Evolutionary conservation across 1,140 invertebrate species (phyloP), one percentile per base, ranked within the genome.

Genomic region (Aleiodes sp.): DNA sequence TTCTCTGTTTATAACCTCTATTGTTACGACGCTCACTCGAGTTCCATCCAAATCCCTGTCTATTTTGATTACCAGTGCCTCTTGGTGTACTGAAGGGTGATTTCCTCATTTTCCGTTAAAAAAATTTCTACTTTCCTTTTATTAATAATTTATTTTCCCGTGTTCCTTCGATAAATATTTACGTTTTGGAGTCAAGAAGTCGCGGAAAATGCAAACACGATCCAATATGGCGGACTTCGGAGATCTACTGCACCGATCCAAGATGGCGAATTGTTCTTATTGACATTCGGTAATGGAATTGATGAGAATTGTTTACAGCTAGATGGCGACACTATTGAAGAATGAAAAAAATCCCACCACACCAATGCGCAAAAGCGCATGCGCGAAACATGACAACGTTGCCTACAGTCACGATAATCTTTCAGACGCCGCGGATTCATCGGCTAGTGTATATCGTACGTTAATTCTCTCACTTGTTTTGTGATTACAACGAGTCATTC

Each of bases 31-130:
- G 60, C 0, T 72, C 72, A 19, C 63, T 26, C 1, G 66, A 70
- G 3, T 67, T 76, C 72, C 73, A 76, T 21, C 68, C 70, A n/a
- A 70, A 71, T 59, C 35, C 52, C 16, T 60, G 46, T 1, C 28
- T 59, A 4, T 3, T 59, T 14, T 12, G 10, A 1, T 60, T 46
- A 2, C 35, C 56, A 43, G 63, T 74, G 4, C 72, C 65, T n/a
- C 68, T 60, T 24, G 75, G 73, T 14, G 73, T 76, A 70, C 75
- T 81, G 52, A 81, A 73, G 7, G 78, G 80, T 14, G 80, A 80
- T 64, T 75, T 81, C 52, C 56, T 80, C 80, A 82, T 82, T 60
- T 24, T 33, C 31, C 56, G 4, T 62, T 37, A 29, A 9, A 46
- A 8, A 33, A 35, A 14, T 31, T 60, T 41, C 31, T 7, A 1